These are phyloP conservation scores for Gymnothorax javanicus DNA, from an alignment of 2,797 vertebrate genomes.

Conservation along the genomic window DNA sequence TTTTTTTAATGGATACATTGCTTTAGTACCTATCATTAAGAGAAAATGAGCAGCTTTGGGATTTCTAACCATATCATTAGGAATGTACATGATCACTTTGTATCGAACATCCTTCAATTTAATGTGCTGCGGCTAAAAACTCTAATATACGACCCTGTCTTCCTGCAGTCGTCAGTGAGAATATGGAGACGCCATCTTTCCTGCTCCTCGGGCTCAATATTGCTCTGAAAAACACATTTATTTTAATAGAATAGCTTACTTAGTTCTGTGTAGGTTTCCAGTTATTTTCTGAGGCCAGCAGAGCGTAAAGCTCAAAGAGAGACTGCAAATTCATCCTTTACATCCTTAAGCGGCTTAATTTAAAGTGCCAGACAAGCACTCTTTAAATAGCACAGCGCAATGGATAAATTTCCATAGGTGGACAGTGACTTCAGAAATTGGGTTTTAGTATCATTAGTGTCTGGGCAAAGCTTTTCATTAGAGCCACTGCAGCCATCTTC, in stretches of 20 bases:
- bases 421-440: background rate
- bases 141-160: too few relatives aligned
- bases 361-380: background rate
- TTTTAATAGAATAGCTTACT: background rate
- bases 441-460: background rate
- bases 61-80: too few relatives aligned
- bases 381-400: background rate
- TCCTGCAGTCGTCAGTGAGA: too few relatives aligned
- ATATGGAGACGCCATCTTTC: too few relatives aligned
- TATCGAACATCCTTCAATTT: too few relatives aligned
- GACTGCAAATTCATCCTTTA: background rate
- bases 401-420: background rate
- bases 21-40: too few relatives aligned
- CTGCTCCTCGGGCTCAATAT: background rate
- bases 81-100: too few relatives aligned
- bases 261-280: background rate
- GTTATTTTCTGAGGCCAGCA: background rate
- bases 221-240: background rate
- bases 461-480: background rate
- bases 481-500: background rate
- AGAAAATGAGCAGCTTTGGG: too few relatives aligned
- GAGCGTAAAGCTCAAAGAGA: background rate
- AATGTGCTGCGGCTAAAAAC: too few relatives aligned
- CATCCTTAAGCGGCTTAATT: background rate
- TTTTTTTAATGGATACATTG: too few relatives aligned